phyloP scores from a whole-genome alignment of 1,140 invertebrate genomes.

The Philopotamus ludificatus region DNA sequence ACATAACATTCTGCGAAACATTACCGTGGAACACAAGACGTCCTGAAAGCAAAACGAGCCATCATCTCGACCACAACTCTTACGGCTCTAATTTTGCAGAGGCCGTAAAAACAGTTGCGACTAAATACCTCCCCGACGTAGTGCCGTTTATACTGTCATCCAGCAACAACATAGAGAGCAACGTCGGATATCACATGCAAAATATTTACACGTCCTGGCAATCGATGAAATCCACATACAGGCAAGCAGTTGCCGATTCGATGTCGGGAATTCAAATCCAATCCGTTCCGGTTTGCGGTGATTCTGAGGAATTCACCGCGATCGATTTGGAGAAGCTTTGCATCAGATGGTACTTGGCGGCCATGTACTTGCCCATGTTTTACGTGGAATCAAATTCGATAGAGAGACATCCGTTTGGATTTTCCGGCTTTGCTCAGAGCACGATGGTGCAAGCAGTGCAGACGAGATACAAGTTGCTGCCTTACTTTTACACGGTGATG shows the following conservation, averaged over 20 bases:
- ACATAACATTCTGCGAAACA: constrained; percentile 28
- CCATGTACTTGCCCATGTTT: constrained; percentile 46
- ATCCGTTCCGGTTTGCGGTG: constrained; percentile 40
- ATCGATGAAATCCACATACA: constrained; percentile 42
- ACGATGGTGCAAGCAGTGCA: constrained; percentile 34
- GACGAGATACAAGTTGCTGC: constrained; percentile 40
- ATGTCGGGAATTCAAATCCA: constrained; percentile 40
- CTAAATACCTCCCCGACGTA: neutral
- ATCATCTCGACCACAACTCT: constrained; percentile 31
- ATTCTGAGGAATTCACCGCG: constrained; percentile 1
- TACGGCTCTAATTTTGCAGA: constrained; percentile 30
- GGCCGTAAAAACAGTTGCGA: constrained; percentile 10
- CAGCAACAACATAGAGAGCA: constrained; percentile 16
- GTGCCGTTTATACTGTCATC: constrained; percentile 26
- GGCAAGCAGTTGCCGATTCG: constrained; percentile 43
- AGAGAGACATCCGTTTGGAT: constrained; percentile 43
- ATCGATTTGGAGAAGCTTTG: constrained; percentile 38
- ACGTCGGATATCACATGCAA: constrained; percentile 28
- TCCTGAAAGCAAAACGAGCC: neutral
- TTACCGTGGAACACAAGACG: constrained; percentile 34
- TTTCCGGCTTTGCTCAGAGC: constrained; percentile 33
- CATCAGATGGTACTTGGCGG: constrained; percentile 46
- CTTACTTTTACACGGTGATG: constrained; percentile 45
- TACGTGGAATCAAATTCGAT: constrained; percentile 41
- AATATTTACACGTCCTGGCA: constrained; percentile 41